Evolutionary conservation across 2,888 invertebrate species (phyloP).

Genomic region (Neoscelio sp.): DNA sequence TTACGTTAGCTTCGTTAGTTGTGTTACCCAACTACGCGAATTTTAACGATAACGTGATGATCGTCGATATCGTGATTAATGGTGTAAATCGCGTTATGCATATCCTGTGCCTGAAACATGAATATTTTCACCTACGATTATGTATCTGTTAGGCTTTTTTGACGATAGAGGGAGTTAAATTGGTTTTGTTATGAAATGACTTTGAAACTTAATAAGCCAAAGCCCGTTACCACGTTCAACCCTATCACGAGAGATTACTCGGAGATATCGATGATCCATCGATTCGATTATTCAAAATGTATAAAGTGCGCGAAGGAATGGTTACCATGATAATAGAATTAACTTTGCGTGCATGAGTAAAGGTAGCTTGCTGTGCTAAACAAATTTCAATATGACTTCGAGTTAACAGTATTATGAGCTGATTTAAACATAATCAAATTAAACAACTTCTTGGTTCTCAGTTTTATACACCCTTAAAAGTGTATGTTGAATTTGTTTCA

Average conservation of each 20-base stretch:
- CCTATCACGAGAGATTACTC: slow-evolving; percentile 39
- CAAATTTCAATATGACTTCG: no score
- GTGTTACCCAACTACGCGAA: slow-evolving; percentile 37
- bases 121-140: slow-evolving; percentile 50
- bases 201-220: slow-evolving; percentile 62
- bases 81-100: slow-evolving; percentile 43
- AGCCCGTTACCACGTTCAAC: slow-evolving; percentile 20
- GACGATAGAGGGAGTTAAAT: slow-evolving; percentile 39
- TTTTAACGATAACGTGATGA: slow-evolving; percentile 28
- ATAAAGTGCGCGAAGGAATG: background rate
- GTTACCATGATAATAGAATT: no score
- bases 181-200: slow-evolving; percentile 61
- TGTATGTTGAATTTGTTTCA: no score
- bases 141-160: slow-evolving; percentile 50
- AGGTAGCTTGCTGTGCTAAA: no score
- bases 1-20: slow-evolving; percentile 11
- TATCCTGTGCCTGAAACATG: slow-evolving; percentile 25
- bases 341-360: no score
- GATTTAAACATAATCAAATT: no score
- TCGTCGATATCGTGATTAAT: slow-evolving; percentile 44
- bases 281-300: slow-evolving; percentile 26
- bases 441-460: no score
- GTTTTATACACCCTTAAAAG: no score
- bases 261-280: slow-evolving; percentile 23
- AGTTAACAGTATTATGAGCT: no score